These are phyloP conservation scores for Malthinus seriepunctatus DNA, from an alignment of 2,888 invertebrate genomes.

Conservation along the genomic window DNA sequence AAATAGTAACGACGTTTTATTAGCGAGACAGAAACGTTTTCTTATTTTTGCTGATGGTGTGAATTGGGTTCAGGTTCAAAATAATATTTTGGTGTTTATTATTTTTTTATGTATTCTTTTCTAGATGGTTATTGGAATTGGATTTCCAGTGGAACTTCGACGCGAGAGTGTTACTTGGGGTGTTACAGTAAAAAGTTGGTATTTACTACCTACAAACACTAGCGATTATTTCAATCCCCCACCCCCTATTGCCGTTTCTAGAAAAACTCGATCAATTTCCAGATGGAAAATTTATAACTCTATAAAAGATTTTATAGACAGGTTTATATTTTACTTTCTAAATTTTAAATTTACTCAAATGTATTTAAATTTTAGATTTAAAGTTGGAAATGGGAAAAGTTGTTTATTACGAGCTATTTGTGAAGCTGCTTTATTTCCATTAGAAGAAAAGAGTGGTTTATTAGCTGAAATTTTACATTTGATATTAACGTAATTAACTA, in stretches of 20 bases:
- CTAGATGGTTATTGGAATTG: constrained; percentile 70
- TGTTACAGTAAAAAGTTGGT: constrained; percentile 69
- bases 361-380: constrained; percentile 58
- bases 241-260: constrained; percentile 41
- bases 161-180: constrained; percentile 67
- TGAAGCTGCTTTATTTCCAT: constrained; percentile 71
- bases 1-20: constrained; percentile 30
- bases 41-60: constrained; percentile 64
- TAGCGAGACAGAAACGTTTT: constrained; percentile 57
- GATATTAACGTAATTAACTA: constrained; percentile 62
- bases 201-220: constrained; percentile 67
- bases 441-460: constrained; percentile 68
- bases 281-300: constrained; percentile 49
- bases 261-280: constrained; percentile 41
- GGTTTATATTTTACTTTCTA: constrained; percentile 31
- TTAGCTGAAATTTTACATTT: constrained; percentile 74
- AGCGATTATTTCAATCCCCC: constrained; percentile 60
- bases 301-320: constrained; percentile 45
- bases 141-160: constrained; percentile 67
- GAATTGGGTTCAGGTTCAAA: constrained; percentile 62
- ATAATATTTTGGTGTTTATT: constrained; percentile 24
- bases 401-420: constrained; percentile 78
- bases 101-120: background rate
- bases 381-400: constrained; percentile 64
- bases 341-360: constrained; percentile 7